Base-by-base conservation (phyloP, 2,797 vertebrate species). In the Macroramphosus scolopax region DNA sequence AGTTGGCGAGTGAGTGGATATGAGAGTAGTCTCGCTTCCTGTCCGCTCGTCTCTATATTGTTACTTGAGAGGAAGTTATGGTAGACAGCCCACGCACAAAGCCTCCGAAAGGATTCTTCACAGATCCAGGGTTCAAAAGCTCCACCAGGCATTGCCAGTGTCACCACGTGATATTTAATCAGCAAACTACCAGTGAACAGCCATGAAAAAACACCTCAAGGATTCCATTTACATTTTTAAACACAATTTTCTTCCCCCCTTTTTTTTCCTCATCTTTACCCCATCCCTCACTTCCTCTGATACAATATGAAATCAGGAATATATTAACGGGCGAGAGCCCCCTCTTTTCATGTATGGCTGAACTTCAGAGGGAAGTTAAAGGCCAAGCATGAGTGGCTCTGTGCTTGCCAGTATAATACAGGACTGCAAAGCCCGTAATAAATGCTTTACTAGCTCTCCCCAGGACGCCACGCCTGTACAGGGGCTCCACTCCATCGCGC, bases 301-400 rank as follows among this genome's bases (percentile, higher is more conserved):
- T 86, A 82, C 75, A 83, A 87, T 82, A 86, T 86, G 80, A 86
- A 86, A 86, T 72, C 69, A 68, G 76, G 83, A 89, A 87, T 86
- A 87, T 71, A 89, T 90, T 80, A 87, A 56, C 28, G 68, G 65
- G 45, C 71, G 62, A 48, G 42, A 67, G 39, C 69, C 74, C 79
- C 79, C 74, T 79, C 78, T 81, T 83, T 86, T 88, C 82, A 87
- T 88, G 86, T 90, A 84, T 87, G 84, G 85, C 85, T 89, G 87
- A 88, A 95, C 93, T 94, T 96, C 92, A 96, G 92, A 95, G 91
- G 89, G 91, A 94, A 94, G 93, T 94, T 93, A 93, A 93, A 94
- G 92, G 93, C 91, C 93, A 95, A 92, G 93, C 93, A 92, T 82
- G 90, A 94, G 92, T 92, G 92, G 89, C 86, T 94, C 91, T 88